Conservation (phyloP, 2,113 vertebrate genomes). For the Cygnus atratus region DNA sequence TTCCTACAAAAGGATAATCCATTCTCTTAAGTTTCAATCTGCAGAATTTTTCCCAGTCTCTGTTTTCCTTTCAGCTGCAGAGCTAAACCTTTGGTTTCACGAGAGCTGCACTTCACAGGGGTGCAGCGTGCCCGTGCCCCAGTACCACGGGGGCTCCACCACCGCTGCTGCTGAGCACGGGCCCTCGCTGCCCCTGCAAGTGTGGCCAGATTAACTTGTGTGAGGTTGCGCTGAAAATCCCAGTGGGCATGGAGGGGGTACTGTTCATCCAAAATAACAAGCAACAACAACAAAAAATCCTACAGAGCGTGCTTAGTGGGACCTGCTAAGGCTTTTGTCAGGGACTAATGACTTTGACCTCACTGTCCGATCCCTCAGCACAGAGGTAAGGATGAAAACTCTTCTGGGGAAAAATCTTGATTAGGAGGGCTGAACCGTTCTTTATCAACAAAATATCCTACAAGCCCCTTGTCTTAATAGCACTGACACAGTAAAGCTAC, state of each 20-base stretch:
- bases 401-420: not conserved
- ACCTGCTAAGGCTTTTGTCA: conserved; percentile 27
- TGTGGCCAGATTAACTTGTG: not conserved
- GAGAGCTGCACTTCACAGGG: not conserved
- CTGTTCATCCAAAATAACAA: conserved; percentile 3
- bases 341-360: conserved; percentile 33
- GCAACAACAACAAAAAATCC: not conserved
- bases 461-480: not conserved
- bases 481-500: not conserved
- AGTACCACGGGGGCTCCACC: not conserved
- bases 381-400: not conserved
- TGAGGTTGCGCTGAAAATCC: not conserved
- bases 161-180: not conserved
- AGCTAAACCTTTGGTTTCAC: not conserved
- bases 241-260: not conserved
- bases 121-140: not conserved
- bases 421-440: not conserved
- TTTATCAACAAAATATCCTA: not conserved
- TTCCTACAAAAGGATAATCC: not conserved
- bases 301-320: not conserved
- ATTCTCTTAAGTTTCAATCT: not conserved
- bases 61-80: not conserved
- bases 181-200: not conserved
- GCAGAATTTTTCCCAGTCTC: not conserved
- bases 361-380: not conserved